Evolutionary conservation across 2,888 invertebrate genomes (phyloP), one percentile per base, ranked within the genome.

Genomic region (Petrolisthes manimaculis): DNA sequence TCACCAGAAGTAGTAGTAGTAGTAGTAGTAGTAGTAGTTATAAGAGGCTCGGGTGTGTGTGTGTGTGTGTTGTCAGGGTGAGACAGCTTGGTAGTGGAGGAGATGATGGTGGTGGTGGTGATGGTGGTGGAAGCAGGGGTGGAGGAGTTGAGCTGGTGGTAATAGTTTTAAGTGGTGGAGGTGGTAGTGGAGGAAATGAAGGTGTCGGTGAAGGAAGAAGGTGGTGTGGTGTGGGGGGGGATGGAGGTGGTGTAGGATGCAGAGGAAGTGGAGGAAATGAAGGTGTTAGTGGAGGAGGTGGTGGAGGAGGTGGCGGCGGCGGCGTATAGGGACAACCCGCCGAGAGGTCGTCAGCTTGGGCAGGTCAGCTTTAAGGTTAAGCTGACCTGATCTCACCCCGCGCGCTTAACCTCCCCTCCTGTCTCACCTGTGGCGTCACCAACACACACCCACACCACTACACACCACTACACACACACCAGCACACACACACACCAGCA

Each of bases 321-420:
- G 83, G 83, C 53, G 69, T 21, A 71, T 53, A 53, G 74, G 55
- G 74, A 53, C 37, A 54, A 55, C 51, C 51, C 71, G 24, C 24
- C 12, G 12, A 4, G 77, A 24, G 77, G 21, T 21, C 12, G 24
- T 12, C 5, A 77, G 24, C 5, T 5, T 8, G 55, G 74, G 67
- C 55, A 83, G 83, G 83, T 53, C 83, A 83, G 83, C 83, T 83
- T 83, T 74, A 83, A 83, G 74, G 69, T 12, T 21, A 56, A 51
- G 54, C 83, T 71, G 69, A 74, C 83, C 56, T 55, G 21, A 54
- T 74, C 83, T 74, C 21, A n/a, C 74, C 56, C 18, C 74, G 61
- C 74, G n/a, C n/a, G n/a, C 53, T 37, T 74, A 14, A 51, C 83
- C 75, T 75, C 54, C 83, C 37, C 55, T 24, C 74, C 75, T 51